Evolutionary conservation across 2,113 vertebrate species (phyloP).

Genomic region (Gadus macrocephalus): DNA sequence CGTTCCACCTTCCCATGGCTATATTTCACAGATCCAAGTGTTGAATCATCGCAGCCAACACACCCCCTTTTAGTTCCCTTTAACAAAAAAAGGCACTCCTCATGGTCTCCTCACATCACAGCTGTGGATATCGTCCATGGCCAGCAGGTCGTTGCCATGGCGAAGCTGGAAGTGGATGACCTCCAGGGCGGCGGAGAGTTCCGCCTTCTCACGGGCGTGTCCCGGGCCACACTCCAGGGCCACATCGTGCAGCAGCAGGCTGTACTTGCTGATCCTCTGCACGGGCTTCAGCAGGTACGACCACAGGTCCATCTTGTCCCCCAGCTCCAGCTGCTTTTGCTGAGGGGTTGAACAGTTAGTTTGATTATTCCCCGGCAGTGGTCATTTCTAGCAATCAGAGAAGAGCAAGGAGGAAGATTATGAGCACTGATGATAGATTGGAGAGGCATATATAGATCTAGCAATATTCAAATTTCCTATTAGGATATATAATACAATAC

Average conservation of each 20-base stretch:
- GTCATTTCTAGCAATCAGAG: too few relatives aligned
- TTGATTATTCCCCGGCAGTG: too few relatives aligned
- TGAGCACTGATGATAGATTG: neutral
- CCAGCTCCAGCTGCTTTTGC: constrained; percentile 73
- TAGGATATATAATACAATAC: too few relatives aligned
- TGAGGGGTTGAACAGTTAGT: constrained; percentile 26
- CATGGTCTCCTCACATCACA: constrained; percentile 70
- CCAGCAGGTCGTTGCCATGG: constrained; percentile 74
- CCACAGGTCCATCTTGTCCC: constrained; percentile 74
- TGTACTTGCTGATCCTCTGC: constrained; percentile 80
- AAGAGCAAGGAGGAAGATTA: too few relatives aligned
- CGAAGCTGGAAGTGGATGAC: constrained; percentile 75
- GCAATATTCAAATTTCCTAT: too few relatives aligned
- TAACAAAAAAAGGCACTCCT: neutral
- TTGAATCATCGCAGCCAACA: too few relatives aligned
- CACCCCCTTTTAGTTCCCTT: too few relatives aligned
- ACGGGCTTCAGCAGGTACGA: constrained; percentile 76
- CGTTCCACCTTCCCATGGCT: too few relatives aligned
- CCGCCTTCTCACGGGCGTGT: constrained; percentile 72
- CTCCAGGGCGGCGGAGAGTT: constrained; percentile 68
- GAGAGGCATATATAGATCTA: too few relatives aligned
- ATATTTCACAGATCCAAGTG: too few relatives aligned
- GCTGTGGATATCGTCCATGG: constrained; percentile 77
- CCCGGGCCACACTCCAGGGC: constrained; percentile 60
- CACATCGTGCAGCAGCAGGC: constrained; percentile 71